A percentile compares a stretch with the other conserved stretches of the same genome.
Evolutionary conservation across 2,888 invertebrate genomes (phyloP).

Genomic region (Panopea generosa): DNA sequence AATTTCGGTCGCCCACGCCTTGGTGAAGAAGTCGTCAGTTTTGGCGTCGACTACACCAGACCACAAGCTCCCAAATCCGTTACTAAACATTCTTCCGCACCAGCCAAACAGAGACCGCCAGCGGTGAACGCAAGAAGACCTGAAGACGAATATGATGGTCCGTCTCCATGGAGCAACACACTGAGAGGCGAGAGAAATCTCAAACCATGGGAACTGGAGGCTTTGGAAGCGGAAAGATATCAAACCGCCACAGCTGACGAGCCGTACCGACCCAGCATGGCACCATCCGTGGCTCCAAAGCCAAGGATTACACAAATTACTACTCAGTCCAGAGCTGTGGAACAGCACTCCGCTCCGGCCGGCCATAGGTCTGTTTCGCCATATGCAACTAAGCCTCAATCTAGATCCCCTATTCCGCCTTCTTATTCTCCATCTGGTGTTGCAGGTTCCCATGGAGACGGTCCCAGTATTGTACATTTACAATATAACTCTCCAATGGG

Average conservation of each 20-base stretch:
- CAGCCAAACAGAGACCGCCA: slow-evolving; percentile 42
- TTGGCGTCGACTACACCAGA: slow-evolving; percentile 66
- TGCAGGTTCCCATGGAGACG: slow-evolving; percentile 49
- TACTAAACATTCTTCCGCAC: slow-evolving; percentile 33
- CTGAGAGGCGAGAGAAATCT: slow-evolving; percentile 60
- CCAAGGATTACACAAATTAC: slow-evolving; percentile 38
- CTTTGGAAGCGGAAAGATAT: slow-evolving; percentile 55
- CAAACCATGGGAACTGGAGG: slow-evolving; percentile 70
- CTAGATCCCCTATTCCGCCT: slow-evolving; percentile 45
- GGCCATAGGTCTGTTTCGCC: slow-evolving; percentile 59
- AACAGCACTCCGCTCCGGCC: slow-evolving; percentile 38
- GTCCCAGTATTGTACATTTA: slow-evolving; percentile 80
- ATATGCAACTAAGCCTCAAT: slow-evolving; percentile 11
- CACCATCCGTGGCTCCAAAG: slow-evolving; percentile 50
- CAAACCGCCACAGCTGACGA: slow-evolving; percentile 49
- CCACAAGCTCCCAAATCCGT: slow-evolving; percentile 48
- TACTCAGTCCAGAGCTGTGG: too few species aligned
- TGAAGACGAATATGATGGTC: slow-evolving; percentile 42
- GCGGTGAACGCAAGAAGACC: slow-evolving; percentile 56
- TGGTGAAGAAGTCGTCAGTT: slow-evolving; percentile 44
- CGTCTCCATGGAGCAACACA: slow-evolving; percentile 72
- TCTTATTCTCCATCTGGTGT: slow-evolving; percentile 61
- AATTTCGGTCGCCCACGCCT: slow-evolving; percentile 47
- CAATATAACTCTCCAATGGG: slow-evolving; percentile 85
- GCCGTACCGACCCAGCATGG: slow-evolving; percentile 50